Base-by-base conservation (phyloP, 1,140 invertebrate genomes). In the Oryctes rhinoceros region DNA sequence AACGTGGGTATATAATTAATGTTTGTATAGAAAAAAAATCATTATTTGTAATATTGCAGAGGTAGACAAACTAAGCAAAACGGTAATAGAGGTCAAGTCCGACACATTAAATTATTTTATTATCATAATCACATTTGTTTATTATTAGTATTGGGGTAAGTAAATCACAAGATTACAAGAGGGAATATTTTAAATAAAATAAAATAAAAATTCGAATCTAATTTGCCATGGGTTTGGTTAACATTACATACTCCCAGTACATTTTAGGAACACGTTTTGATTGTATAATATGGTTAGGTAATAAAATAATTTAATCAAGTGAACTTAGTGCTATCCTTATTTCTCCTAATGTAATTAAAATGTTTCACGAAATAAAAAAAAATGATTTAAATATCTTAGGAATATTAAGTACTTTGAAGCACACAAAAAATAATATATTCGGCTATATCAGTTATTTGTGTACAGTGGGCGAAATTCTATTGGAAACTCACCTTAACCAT, bases 21-120 rank as follows among this genome's bases (percentile, higher is more conserved):
- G n/a, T 59, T 59, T 59, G n/a, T n/a, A 59, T 59, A 59, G 53
- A 1, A 59, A 59, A 59, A 59, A 59, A 15, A 13, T n/a, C 15
- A n/a, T 59, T 59, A 59, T 59, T 59, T 59, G 9, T 59, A 18
- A 18, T 6, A 18, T 59, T 59, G 3, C n/a, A 59, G 13, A n/a
- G 18, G 53, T n/a, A 59, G 53, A 18, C 5, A 18, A 59, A 18
- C 39, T 44, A 44, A 44, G 9, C 39, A 44, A 44, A 44, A 44
- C 5, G 39, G 5, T 44, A 44, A 44, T 10, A 44, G 9, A 44
- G 39, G 9, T 59, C n/a, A 18, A 59, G 53, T 18, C n/a, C 9
- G 39, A 10, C 53, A 59, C 53, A 59, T 59, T 59, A 59, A 59
- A 59, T 59, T 59, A 59, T 59, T 59, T 18, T 59, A 59, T 59